phyloP scores from a whole-genome alignment of 2,797 vertebrate genomes.

The Sebastes nivosus region DNA sequence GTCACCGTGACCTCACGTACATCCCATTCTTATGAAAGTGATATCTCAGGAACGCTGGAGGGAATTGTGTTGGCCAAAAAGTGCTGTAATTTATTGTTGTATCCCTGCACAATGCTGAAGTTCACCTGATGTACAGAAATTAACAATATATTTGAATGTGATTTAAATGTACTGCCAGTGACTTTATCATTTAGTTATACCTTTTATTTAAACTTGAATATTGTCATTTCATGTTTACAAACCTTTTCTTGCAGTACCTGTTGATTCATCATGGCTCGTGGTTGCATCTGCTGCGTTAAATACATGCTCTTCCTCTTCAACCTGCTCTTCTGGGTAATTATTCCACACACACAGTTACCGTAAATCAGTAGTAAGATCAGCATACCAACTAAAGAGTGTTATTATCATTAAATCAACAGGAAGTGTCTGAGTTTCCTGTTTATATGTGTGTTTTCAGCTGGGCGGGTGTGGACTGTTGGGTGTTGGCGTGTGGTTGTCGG shows the following conservation, averaged over 20 bases:
- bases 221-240: conserved; percentile 49
- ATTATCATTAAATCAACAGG: conserved; percentile 16
- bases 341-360: not conserved
- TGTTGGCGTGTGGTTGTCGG: conserved; percentile 97
- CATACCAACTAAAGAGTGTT: not conserved
- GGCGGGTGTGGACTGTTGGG: conserved; percentile 95
- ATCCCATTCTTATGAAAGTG: no score
- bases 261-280: conserved; percentile 93
- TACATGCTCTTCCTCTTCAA: conserved; percentile 99
- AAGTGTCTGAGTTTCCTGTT: conserved; percentile 34
- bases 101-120: not conserved
- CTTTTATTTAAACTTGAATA: not conserved
- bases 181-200: not conserved
- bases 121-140: not conserved
- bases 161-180: not conserved
- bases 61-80: no score
- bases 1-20: no score
- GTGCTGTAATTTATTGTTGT: no score
- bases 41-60: no score
- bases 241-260: conserved; percentile 82
- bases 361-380: not conserved
- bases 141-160: not conserved
- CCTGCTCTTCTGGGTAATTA: conserved; percentile 97
- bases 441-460: conserved; percentile 82
- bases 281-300: conserved; percentile 98